Base-by-base conservation (phyloP, 2,888 invertebrate species). In the Embidobia sp. region DNA sequence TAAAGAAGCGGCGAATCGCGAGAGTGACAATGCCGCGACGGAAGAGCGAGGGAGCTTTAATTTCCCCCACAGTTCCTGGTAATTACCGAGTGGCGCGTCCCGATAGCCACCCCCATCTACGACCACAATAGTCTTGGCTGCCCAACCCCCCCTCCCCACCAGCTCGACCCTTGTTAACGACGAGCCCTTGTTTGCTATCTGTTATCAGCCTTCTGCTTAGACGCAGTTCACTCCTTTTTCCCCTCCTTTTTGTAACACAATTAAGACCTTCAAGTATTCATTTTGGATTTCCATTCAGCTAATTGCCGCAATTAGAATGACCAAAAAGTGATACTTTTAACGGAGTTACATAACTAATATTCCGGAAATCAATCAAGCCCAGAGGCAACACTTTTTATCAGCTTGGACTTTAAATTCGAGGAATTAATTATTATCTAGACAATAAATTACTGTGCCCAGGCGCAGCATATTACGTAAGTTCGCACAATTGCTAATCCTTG, bases 41-140 rank as follows among this genome's bases (percentile, higher is more conserved):
- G 87, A 87, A 87, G 86, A 85, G 81, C 85, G 83, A 84, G 85
- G 85, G 85, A 88, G 87, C 87, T 88, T 88, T 88, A 88, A 89
- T 88, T 88, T 88, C 87, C 88, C 86, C 84, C 83, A 82, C 82
- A 85, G 86, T 86, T 86, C 86, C 86, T 88, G 85, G 85, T 87
- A 88, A 89, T 88, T 88, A 88, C 86, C 84, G 84, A 85, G 84
- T 85, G 82, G 82, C 84, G 84, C 82, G 81, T 79, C 74, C 82
- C 85, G 87, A 88, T 87, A 86, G 83, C 82, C 86, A 87, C 87
- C 87, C 86, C 85, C 84, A 86, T 87, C 86, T 85, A 81, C 85
- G 82, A 84, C 84, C 84, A 88, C 87, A 87, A 85, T 84, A 80
- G 81, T 76, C 79, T 81, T 80, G 78, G 79, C 79, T 81, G 55